Base-by-base conservation (phyloP, 1,140 invertebrate genomes). In the Galleria mellonella region DNA sequence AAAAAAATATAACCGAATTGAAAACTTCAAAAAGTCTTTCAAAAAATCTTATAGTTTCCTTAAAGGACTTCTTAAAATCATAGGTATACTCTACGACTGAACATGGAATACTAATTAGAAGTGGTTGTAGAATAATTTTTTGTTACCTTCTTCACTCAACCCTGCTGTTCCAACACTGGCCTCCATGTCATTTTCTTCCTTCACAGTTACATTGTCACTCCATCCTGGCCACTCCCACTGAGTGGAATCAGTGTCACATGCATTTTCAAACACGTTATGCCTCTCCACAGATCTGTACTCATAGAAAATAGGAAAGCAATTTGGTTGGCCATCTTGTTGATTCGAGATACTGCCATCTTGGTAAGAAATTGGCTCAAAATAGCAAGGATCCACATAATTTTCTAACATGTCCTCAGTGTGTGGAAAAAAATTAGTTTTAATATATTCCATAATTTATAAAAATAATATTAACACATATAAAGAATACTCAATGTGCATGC, bases 261-360 rank as follows among this genome's bases (percentile, higher is more conserved):
- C 8, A 32, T 36, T 38, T 45, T 51, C 37, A 51, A 36, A 13
- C 28, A 23, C 17, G 6, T 23, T 32, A 36, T 56, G 54, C 28
- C 33, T 40, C 9, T 60, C 53, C 46, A 30, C 35, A 1, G 39
- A 23, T 14, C 60, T 36, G 27, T 61, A 74, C 9, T 78, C 69
- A 32, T 70, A 75, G 33, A 74, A 62, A 44, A 76, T 61, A 15
- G 68, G 75, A 14, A 72, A 43, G 15, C 69, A 76, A 32, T 61
- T 1, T 54, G 56, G 13, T 54, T 47, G 10, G 51, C 37, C 1
- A 67, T 47, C 69, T 15, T 55, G 52, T 10, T 42, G 32, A 35
- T 51, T 51, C 6, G 53, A 40, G 1, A 35, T 36, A 17, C 35
- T 10, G 1, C 51, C 28, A n/a, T 60, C 58, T n/a, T 67, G 61